Conservation (phyloP, 2,797 vertebrate species). For the Gallinago stenura region DNA sequence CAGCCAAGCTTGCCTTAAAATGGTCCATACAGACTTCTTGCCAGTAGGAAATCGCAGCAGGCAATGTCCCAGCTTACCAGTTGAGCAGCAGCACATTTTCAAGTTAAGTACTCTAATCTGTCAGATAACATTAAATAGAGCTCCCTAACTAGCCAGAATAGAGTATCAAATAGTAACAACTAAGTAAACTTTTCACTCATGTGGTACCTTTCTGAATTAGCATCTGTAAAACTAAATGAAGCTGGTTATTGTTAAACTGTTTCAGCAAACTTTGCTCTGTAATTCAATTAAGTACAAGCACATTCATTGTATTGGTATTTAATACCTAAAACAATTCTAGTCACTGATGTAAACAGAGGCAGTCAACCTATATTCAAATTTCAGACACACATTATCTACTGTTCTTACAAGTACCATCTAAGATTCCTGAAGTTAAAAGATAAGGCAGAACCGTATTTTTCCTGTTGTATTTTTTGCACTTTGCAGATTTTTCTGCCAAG, state of each 20-base stretch:
- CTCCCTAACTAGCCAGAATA: neutral
- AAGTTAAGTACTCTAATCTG: conserved; percentile 46
- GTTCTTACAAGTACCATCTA: neutral
- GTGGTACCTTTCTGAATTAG: neutral
- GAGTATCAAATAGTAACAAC: neutral
- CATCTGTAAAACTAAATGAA: neutral
- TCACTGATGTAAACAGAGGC: neutral
- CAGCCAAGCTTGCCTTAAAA: neutral
- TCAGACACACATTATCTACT: neutral
- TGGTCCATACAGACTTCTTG: neutral
- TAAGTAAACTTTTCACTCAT: neutral
- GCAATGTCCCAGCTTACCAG: conserved; percentile 10
- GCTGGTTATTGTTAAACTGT: neutral
- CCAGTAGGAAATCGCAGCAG: conserved; percentile 28
- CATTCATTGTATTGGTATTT: neutral
- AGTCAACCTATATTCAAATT: neutral
- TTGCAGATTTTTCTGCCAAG: neutral
- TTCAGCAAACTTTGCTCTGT: neutral
- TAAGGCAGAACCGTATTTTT: neutral
- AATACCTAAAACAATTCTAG: neutral
- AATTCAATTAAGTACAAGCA: neutral
- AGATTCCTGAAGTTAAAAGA: neutral
- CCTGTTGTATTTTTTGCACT: neutral
- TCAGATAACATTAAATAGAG: conserved; percentile 32
- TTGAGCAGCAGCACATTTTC: conserved; percentile 42